A percentile compares a stretch with the other conserved stretches of the same genome.
phyloP scores from a whole-genome alignment of 2,113 vertebrate genomes.

The Chaetorhynchus papuensis region DNA sequence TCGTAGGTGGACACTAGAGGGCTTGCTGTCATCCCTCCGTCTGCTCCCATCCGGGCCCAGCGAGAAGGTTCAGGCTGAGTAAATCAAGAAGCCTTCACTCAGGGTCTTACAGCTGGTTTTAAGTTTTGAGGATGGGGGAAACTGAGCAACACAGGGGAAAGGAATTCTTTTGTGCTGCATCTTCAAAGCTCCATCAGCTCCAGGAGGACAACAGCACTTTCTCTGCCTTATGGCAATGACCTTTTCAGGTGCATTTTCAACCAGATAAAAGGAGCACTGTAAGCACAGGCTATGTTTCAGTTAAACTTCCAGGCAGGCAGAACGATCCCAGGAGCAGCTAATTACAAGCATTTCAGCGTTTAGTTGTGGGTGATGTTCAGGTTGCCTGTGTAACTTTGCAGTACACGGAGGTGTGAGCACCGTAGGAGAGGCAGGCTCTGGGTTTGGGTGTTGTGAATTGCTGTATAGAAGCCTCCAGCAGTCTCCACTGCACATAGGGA shows the following conservation, averaged over 20 bases:
- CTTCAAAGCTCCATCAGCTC: background rate
- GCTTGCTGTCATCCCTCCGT: constrained; percentile 14
- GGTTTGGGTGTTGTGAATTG: background rate
- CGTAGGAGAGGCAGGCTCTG: background rate
- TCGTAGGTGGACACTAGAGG: constrained; percentile 35
- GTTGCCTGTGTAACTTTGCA: background rate
- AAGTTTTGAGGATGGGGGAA: background rate
- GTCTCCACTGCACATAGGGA: background rate
- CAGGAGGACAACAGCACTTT: background rate
- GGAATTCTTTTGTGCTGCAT: background rate
- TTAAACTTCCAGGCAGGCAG: background rate
- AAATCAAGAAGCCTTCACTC: background rate
- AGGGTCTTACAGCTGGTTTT: background rate
- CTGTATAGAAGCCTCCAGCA: background rate
- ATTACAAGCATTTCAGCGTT: background rate
- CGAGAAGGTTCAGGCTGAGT: background rate
- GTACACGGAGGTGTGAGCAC: rapidly evolving
- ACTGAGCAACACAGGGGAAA: background rate
- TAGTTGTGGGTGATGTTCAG: background rate
- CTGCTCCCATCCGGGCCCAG: background rate
- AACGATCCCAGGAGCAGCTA: background rate
- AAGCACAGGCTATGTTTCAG: background rate
- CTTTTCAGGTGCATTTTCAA: background rate
- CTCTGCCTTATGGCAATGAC: background rate
- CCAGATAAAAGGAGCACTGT: background rate